phyloP scores from a whole-genome alignment of 2,797 vertebrate genomes.

The Limosa lapponica region DNA sequence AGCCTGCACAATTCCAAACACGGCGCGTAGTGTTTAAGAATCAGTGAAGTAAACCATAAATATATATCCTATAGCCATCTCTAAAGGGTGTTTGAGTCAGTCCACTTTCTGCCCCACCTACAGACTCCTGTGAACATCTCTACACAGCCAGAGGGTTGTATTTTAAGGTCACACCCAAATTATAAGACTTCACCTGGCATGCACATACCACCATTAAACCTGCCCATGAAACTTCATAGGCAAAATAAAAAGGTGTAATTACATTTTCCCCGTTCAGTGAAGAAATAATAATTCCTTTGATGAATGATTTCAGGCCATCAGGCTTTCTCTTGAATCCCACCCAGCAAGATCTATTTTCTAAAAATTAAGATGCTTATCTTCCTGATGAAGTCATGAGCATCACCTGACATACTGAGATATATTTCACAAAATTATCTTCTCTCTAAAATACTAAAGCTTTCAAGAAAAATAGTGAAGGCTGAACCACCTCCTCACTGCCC shows the following conservation, averaged over 20 bases:
- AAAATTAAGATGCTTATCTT: constrained; percentile 37
- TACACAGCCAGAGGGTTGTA: constrained; percentile 65
- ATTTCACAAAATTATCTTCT: background rate
- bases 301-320: constrained; percentile 27
- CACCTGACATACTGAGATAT: background rate
- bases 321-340: constrained; percentile 32
- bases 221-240: constrained; percentile 52
- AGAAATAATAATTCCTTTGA: constrained; percentile 64
- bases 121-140: constrained; percentile 49
- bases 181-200: constrained; percentile 50
- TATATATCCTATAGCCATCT: constrained; percentile 66
- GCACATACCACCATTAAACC: constrained; percentile 55
- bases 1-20: background rate
- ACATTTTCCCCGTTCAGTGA: constrained; percentile 52
- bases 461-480: background rate
- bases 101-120: constrained; percentile 57
- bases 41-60: constrained; percentile 31
- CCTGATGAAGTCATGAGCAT: background rate
- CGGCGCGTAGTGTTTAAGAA: fast-evolving
- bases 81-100: constrained; percentile 42
- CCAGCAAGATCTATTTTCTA: constrained; percentile 28
- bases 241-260: constrained; percentile 64
- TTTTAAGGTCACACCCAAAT: constrained; percentile 71
- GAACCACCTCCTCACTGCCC: background rate
- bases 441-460: background rate